Evolutionary conservation across 2,113 vertebrate species (phyloP), one percentile per base, ranked within the genome.

Genomic region (Hymenochirus boettgeri): DNA sequence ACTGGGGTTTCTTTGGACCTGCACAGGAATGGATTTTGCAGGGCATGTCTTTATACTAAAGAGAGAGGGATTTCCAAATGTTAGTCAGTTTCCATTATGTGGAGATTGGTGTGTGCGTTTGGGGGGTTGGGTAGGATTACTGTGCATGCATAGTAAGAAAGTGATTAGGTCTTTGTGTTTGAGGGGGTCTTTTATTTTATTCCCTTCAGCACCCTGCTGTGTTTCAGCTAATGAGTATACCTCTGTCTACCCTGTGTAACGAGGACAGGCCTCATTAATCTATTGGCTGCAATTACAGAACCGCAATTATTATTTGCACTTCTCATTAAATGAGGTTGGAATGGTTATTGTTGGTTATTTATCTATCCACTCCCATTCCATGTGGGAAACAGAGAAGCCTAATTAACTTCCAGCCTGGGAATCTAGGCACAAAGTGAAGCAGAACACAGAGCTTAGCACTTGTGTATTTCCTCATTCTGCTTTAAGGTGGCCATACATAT

Each of bases 291-390:
- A 66, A 58, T 66, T 66, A 66, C 64, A 66, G 31, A 66, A 59
- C 45, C 22, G 47, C 64, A 66, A 66, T 66, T 66, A 66, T 66
- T 66, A 59, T 66, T 66, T 66, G 64, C 64, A 66, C 64, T 66
- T 58, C 64, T 66, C 64, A 66, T 66, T 66, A 66, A 66, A 59
- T 37, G 55, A 66, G 59, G 55, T 39, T 66, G 64, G 54, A 66
- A 58, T 66, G 64, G 64, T 56, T 66, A 57, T 66, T 66, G 64
- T 66, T 66, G 55, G 64, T 66, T 66, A 66, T 66, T 66, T 66
- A 66, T 66, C 64, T 56, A 26, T 66, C 46, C 64, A 66, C 64
- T 66, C 55, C 64, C 55, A 66, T 58, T 33, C 64, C 55, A 18
- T 39, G 46, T 58, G 55, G 64, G 57, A 39, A 66, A 66, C 64